Percentiles rank a stretch among this genome's conserved stretches.
Conservation (phyloP, 2,797 vertebrate genomes). For the Eurystomus glaucurus region DNA sequence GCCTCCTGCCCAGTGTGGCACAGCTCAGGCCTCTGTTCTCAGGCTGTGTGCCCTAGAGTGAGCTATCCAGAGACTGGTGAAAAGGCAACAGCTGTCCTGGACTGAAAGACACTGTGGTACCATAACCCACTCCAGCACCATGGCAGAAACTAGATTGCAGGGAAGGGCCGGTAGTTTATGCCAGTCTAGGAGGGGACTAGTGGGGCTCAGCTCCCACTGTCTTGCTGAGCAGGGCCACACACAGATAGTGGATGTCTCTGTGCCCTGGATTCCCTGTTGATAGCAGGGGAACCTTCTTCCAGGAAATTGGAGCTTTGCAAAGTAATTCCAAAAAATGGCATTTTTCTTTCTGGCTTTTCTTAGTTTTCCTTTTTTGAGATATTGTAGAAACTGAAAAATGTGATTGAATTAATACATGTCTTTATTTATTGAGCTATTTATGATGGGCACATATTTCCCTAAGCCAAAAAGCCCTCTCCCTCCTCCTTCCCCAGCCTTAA, state of each 20-base stretch:
- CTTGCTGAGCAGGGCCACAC: not conserved
- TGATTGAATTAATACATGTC: constrained; percentile 48
- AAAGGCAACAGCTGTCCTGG: not conserved
- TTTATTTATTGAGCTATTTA: constrained; percentile 69
- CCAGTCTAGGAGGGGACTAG: not conserved
- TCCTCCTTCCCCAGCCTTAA: constrained; percentile 67
- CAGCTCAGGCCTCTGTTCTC: rapidly evolving
- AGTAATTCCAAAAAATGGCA: not conserved
- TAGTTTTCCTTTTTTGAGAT: not conserved
- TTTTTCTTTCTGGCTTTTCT: constrained; percentile 37
- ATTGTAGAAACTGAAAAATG: constrained; percentile 39
- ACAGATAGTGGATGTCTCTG: not conserved
- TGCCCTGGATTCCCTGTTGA: not conserved
- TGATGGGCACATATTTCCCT: constrained; percentile 68
- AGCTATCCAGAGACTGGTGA: not conserved
- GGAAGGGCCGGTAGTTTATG: not conserved
- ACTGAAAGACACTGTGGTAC: not conserved
- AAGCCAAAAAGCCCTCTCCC: constrained; percentile 71
- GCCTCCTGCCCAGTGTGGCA: not conserved
- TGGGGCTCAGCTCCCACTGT: rapidly evolving
- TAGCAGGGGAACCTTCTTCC: not conserved
- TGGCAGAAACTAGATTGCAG: not conserved
- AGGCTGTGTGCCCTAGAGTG: not conserved
- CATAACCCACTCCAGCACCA: not conserved
- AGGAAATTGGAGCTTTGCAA: not conserved